Conservation (phyloP, 2,113 vertebrate genomes). For the Eublepharis macularius region DNA sequence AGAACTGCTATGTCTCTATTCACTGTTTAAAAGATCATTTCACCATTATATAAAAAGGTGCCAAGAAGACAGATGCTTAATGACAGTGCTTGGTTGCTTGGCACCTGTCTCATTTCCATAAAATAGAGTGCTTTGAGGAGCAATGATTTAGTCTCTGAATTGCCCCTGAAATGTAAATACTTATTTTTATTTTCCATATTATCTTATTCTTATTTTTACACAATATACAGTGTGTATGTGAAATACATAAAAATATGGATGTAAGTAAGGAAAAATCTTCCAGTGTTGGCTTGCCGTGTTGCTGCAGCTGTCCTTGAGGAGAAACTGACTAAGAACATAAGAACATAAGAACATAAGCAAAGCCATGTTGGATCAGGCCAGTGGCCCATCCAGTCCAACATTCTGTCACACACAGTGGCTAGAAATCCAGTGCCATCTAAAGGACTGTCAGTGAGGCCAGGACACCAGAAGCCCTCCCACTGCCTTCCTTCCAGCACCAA, state of each 20-base stretch:
- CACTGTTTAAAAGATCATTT: conserved; percentile 22
- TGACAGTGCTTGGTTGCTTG: conserved; percentile 15
- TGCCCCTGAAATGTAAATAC: conserved; percentile 1
- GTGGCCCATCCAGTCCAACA: too few species aligned
- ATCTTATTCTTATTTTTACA: not conserved
- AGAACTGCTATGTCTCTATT: not conserved
- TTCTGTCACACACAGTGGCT: too few species aligned
- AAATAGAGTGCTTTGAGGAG: not conserved
- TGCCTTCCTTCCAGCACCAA: too few species aligned
- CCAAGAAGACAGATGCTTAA: conserved; percentile 11
- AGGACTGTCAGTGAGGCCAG: too few species aligned
- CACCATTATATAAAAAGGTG: conserved; percentile 19
- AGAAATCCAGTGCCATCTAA: too few species aligned
- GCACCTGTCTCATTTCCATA: conserved; percentile 16
- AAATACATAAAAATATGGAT: not conserved
- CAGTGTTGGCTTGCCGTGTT: not conserved
- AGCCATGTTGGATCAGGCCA: too few species aligned
- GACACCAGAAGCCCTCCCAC: too few species aligned
- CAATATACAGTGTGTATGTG: not conserved
- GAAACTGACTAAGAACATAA: not conserved
- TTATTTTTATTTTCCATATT: conserved; percentile 34
- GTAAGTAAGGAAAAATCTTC: not conserved
- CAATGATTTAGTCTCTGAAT: not conserved
- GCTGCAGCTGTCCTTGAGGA: not conserved
- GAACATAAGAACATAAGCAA: too few species aligned